These are phyloP conservation scores for Siniperca obscura DNA, from an alignment of 2,797 vertebrate genomes.

Conservation along the genomic window DNA sequence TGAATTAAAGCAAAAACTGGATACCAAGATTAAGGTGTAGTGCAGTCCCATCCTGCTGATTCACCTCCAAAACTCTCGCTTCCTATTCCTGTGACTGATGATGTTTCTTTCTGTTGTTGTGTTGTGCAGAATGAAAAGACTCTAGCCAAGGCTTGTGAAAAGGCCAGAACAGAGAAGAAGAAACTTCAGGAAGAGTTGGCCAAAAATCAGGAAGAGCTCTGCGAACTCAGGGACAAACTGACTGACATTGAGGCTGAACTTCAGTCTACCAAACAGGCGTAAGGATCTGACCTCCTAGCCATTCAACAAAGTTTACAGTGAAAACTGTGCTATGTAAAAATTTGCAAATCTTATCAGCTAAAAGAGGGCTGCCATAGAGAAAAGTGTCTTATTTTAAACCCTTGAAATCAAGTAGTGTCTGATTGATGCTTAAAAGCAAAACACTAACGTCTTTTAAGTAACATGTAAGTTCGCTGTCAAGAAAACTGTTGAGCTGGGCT, in stretches of 20 bases:
- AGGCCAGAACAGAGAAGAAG: slow-evolving; percentile 85
- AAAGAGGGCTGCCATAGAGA: neutral
- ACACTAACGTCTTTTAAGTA: neutral
- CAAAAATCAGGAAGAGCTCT: slow-evolving; percentile 83
- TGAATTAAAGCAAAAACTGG: slow-evolving; percentile 88
- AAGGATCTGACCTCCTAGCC: slow-evolving; percentile 65
- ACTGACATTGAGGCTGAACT: slow-evolving; percentile 89
- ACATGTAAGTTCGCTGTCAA: neutral
- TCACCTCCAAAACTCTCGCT: slow-evolving; percentile 17
- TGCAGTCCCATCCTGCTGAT: slow-evolving; percentile 35
- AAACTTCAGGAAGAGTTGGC: slow-evolving; percentile 85
- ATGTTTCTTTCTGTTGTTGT: slow-evolving; percentile 22
- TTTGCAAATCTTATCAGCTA: neutral
- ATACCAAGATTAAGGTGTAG: slow-evolving; percentile 89
- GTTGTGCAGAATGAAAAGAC: slow-evolving; percentile 78
- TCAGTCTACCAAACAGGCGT: slow-evolving; percentile 90
- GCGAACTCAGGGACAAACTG: slow-evolving; percentile 83
- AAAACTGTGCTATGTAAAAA: neutral
- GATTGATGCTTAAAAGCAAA: neutral
- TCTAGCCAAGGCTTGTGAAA: slow-evolving; percentile 82
- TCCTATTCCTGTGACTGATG: slow-evolving; percentile 45
- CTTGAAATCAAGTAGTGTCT: neutral
- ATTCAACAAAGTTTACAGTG: slow-evolving; percentile 4
- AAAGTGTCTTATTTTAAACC: neutral
- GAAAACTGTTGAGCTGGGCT: neutral